Percentiles rank a stretch among this genome's conserved stretches.
These are phyloP conservation scores for Montipora efflorescens DNA, from an alignment of 64 coral and sea anemone species.

Conservation along the genomic window DNA sequence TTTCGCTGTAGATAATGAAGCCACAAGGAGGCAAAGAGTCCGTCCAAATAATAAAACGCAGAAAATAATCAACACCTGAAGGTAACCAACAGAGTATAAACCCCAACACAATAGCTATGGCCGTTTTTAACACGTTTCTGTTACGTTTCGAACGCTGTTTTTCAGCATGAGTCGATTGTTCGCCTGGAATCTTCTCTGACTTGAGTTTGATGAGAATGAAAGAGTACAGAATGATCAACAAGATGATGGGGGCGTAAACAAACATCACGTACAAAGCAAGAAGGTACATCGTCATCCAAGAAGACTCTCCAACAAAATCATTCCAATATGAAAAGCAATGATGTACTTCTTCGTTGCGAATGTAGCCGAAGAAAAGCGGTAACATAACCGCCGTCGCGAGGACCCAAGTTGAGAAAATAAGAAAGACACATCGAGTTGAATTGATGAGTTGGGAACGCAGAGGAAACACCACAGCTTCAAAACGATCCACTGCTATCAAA, in stretches of 20 bases:
- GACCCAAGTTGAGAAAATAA: neutral
- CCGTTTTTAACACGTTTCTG: neutral
- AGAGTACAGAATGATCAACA: neutral
- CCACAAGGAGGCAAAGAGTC: neutral
- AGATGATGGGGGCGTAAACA: neutral
- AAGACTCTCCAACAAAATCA: neutral
- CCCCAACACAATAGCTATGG: neutral
- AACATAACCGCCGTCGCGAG: neutral
- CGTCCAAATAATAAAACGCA: neutral
- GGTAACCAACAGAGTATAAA: neutral
- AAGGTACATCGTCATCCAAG: neutral
- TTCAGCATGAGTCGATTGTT: neutral
- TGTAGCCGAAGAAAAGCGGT: neutral
- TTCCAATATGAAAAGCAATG: neutral
- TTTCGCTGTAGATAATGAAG: neutral
- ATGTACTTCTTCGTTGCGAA: neutral
- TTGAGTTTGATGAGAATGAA: neutral
- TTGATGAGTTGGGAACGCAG: neutral
- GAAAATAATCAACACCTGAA: neutral
- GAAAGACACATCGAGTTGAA: neutral
- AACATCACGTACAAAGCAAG: neutral
- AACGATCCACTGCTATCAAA: neutral
- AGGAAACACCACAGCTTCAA: neutral
- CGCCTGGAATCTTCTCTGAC: neutral
- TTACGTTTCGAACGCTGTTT: neutral